A percentile compares a stretch with the other conserved stretches of the same genome.
Conservation (phyloP, 2,113 vertebrate species). For the Isurus oxyrinchus region DNA sequence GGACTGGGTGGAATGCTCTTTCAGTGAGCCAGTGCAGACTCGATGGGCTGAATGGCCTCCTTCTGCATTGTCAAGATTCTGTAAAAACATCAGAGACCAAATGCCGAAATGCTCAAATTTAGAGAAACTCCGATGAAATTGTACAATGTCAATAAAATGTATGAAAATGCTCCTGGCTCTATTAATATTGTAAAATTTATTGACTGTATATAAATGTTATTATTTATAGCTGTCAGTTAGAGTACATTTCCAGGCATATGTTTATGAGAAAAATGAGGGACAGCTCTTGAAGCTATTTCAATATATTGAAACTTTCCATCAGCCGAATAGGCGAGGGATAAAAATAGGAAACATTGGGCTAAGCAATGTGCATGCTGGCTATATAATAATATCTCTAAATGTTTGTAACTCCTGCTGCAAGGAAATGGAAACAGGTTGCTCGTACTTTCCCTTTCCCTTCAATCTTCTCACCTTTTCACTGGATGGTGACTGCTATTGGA, state of each 20-base stretch:
- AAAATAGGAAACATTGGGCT: slow-evolving; percentile 12
- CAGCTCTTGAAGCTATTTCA: slow-evolving; percentile 32
- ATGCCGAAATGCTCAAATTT: slow-evolving; percentile 12
- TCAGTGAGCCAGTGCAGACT: too few relatives aligned
- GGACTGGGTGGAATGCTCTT: too few relatives aligned
- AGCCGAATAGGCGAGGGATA: neutral
- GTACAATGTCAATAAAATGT: slow-evolving; percentile 4
- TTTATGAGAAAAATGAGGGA: slow-evolving; percentile 33
- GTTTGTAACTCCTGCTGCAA: neutral
- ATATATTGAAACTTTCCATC: slow-evolving; percentile 34
- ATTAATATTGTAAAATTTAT: slow-evolving; percentile 32
- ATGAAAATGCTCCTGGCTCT: neutral
- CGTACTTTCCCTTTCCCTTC: neutral
- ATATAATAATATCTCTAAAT: neutral
- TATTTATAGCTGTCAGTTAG: slow-evolving; percentile 32
- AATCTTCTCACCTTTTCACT: neutral
- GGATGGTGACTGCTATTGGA: neutral
- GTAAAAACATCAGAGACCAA: neutral
- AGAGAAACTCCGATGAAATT: neutral
- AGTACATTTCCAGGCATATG: slow-evolving; percentile 31
- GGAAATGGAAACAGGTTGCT: neutral
- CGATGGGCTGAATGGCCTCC: too few relatives aligned
- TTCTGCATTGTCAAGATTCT: too few relatives aligned
- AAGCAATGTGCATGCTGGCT: neutral
- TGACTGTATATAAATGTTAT: slow-evolving; percentile 24